These are phyloP conservation scores for Physocephala rufipes DNA, from an alignment of 2,888 invertebrate species.

Conservation along the genomic window DNA sequence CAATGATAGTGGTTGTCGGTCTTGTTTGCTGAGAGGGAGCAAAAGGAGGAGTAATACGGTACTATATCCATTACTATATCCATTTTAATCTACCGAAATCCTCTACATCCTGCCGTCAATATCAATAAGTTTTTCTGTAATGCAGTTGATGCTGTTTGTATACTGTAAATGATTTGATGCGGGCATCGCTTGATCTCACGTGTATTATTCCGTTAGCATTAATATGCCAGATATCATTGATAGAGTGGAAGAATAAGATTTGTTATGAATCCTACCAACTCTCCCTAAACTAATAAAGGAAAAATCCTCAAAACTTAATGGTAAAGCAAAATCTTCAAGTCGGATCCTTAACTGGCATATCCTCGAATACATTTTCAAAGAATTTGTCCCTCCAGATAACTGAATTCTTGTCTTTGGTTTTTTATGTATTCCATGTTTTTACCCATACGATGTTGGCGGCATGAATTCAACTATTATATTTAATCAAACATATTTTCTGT, in stretches of 20 bases:
- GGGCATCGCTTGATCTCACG: too few relatives aligned
- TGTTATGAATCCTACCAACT: background rate
- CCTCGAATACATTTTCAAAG: too few relatives aligned
- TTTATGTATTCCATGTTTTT: background rate
- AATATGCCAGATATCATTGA: too few relatives aligned
- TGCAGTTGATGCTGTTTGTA: background rate
- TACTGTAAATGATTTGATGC: background rate
- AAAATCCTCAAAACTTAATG: background rate
- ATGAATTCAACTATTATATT: background rate
- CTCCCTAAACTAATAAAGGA: too few relatives aligned
- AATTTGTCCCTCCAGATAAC: too few relatives aligned
- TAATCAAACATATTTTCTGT: too few relatives aligned
- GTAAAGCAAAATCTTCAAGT: background rate
- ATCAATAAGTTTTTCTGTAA: background rate
- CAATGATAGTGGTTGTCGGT: background rate
- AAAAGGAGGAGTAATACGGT: background rate
- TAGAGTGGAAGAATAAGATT: too few relatives aligned
- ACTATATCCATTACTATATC: background rate
- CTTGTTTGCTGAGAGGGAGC: too few relatives aligned
- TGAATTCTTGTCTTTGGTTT: background rate
- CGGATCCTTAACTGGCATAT: background rate
- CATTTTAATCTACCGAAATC: constrained; percentile 24
- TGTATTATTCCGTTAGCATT: too few relatives aligned
- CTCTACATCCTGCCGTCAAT: constrained; percentile 19
- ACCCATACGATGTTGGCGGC: background rate